Percentiles rank a stretch among this genome's conserved stretches.
These are phyloP conservation scores for Drosophila emarginata DNA, from an alignment of 2,888 invertebrate genomes.

Conservation along the genomic window DNA sequence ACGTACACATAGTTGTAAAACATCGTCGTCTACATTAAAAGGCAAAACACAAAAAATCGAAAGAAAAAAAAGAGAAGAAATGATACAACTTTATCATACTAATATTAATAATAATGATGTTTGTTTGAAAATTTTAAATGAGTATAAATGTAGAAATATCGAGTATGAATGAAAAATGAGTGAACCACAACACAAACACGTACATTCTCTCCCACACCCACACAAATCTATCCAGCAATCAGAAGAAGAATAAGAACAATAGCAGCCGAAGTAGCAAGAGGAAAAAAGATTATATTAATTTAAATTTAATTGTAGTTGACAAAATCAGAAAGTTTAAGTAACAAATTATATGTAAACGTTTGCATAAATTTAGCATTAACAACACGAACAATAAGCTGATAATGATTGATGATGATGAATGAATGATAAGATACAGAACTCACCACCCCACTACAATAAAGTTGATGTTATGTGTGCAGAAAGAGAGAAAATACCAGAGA, in stretches of 20 bases:
- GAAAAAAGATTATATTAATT: conserved; percentile 19
- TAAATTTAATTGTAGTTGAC: conserved; percentile 38
- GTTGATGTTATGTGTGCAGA: conserved; percentile 51
- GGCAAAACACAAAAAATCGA: conserved; percentile 9
- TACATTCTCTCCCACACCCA: conserved; percentile 9
- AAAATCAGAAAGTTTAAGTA: conserved; percentile 25
- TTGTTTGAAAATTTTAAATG: conserved; percentile 75
- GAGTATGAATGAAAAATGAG: conserved; percentile 67
- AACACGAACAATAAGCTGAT: conserved; percentile 18
- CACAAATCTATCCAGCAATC: not conserved
- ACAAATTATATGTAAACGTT: conserved; percentile 44
- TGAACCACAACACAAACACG: conserved; percentile 27
- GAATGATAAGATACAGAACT: not conserved
- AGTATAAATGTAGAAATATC: conserved; percentile 66
- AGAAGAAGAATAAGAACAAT: not conserved
- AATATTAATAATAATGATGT: conserved; percentile 58
- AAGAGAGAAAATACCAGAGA: conserved; percentile 41
- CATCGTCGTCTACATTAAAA: conserved; percentile 54
- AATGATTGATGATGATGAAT: not conserved
- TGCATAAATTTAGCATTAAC: conserved; percentile 45
- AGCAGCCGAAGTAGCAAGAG: conserved; percentile 18
- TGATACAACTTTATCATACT: conserved; percentile 62
- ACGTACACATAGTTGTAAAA: conserved; percentile 64
- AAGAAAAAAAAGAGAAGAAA: conserved; percentile 23
- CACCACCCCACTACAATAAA: conserved; percentile 25